phyloP scores from a whole-genome alignment of 2,888 invertebrate species.

The Drosophila rubida region DNA sequence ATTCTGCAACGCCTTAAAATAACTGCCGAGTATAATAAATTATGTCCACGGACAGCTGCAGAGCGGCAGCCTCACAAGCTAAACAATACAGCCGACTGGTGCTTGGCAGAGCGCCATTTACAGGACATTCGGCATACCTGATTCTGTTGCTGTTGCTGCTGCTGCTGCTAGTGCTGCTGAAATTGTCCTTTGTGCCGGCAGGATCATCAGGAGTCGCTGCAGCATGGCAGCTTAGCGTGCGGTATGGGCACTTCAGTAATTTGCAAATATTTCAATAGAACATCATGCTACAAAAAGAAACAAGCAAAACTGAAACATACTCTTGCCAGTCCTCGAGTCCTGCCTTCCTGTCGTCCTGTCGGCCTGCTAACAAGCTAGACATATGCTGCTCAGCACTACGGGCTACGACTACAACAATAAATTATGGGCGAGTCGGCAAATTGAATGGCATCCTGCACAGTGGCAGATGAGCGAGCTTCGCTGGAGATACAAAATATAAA shows the following conservation, averaged over 20 bases:
- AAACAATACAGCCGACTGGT: constrained; percentile 34
- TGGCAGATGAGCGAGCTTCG: constrained; percentile 32
- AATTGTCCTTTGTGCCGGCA: constrained; percentile 61
- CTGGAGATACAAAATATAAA: constrained; percentile 34
- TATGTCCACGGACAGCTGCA: constrained; percentile 66
- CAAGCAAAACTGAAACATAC: constrained; percentile 6
- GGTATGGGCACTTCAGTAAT: constrained; percentile 60
- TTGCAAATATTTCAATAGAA: constrained; percentile 80
- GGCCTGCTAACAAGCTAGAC: constrained; percentile 55
- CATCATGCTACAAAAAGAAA: constrained; percentile 40
- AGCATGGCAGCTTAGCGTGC: constrained; percentile 12
- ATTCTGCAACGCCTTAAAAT: constrained; percentile 68
- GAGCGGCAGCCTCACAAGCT: constrained; percentile 28
- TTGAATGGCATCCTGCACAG: constrained; percentile 62
- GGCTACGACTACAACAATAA: constrained; percentile 63
- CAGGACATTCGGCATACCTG: constrained; percentile 74
- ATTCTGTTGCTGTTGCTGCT: too few species aligned
- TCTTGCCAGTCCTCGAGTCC: neutral
- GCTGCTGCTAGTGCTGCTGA: too few species aligned
- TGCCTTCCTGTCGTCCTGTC: neutral
- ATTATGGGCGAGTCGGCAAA: constrained; percentile 62
- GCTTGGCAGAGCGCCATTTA: constrained; percentile 58
- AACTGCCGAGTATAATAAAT: constrained; percentile 70
- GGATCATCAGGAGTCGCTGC: constrained; percentile 55
- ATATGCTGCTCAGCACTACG: constrained; percentile 40